Evolutionary conservation across 2,113 vertebrate species (phyloP).

Genomic region (Platichthys stellatus): DNA sequence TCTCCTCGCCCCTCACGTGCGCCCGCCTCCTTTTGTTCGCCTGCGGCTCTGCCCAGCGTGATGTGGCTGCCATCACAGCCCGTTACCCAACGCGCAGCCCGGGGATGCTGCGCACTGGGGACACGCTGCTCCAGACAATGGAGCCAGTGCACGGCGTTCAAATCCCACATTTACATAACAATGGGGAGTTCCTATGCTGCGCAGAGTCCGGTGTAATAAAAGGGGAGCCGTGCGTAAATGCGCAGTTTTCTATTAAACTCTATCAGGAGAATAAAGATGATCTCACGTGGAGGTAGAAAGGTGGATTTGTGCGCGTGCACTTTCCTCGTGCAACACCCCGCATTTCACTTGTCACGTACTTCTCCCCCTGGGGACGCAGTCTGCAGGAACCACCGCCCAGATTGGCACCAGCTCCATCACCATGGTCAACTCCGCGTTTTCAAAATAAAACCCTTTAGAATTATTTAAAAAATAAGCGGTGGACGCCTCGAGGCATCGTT

Average conservation of each 20-base stretch:
- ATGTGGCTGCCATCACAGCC: constrained; percentile 47
- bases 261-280: not conserved
- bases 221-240: not conserved
- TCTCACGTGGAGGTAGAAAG: not conserved
- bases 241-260: not conserved
- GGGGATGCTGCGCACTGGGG: constrained; percentile 43
- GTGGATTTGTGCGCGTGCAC: not conserved
- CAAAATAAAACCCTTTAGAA: not conserved
- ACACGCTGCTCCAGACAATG: constrained; percentile 64
- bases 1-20: not conserved
- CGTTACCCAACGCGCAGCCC: constrained; percentile 42
- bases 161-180: constrained; percentile 75
- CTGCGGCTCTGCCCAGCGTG: constrained; percentile 22
- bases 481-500: not conserved
- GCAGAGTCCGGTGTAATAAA: not conserved
- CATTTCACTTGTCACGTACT: constrained; percentile 62
- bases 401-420: constrained; percentile 1
- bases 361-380: constrained; percentile 61
- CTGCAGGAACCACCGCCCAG: constrained; percentile 81
- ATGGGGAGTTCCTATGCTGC: constrained; percentile 55
- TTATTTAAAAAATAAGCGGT: not conserved
- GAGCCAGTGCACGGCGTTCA: constrained; percentile 45
- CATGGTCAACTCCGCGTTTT: not conserved
- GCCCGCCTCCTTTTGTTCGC: constrained; percentile 74
- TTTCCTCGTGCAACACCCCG: constrained; percentile 58